A percentile compares a stretch with the other conserved stretches of the same genome.
These are phyloP conservation scores for Salarias fasciatus DNA, from an alignment of 2,797 vertebrate genomes.

Conservation along the genomic window DNA sequence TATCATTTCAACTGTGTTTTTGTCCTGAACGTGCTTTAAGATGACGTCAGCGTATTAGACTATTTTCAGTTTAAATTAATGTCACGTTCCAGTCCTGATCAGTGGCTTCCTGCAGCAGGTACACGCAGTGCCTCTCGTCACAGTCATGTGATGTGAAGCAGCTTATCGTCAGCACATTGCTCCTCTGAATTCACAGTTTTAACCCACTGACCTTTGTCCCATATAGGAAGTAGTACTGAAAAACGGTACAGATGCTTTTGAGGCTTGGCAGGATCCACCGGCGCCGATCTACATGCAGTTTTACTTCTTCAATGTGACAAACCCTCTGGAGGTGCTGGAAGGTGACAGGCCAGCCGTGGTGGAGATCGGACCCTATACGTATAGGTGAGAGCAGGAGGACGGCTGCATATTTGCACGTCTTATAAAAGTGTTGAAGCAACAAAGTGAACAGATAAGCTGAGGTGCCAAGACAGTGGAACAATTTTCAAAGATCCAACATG, in stretches of 20 bases:
- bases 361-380: constrained; percentile 94
- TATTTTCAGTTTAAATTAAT: not conserved
- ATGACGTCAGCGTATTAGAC: no score
- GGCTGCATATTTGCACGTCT: no score
- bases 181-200: constrained; percentile 19
- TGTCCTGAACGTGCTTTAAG: not conserved
- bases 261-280: constrained; percentile 90
- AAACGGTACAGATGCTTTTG: constrained; percentile 89
- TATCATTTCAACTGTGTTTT: no score
- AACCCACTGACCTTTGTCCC: constrained; percentile 44
- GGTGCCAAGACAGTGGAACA: no score
- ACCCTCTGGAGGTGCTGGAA: constrained; percentile 88
- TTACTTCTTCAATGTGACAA: constrained; percentile 96
- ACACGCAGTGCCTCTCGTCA: no score
- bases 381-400: constrained; percentile 83
- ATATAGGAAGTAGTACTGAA: constrained; percentile 87
- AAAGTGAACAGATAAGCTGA: no score
- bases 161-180: constrained; percentile 21
- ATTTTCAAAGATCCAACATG: no score
- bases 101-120: no score
- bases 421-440: no score
- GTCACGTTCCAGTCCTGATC: not conserved
- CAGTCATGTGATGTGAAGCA: constrained; percentile 34
- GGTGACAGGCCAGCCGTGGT: constrained; percentile 87
- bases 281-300: constrained; percentile 95